Conservation (phyloP, 2,888 invertebrate species). For the Lissocephala sabroskyi region DNA sequence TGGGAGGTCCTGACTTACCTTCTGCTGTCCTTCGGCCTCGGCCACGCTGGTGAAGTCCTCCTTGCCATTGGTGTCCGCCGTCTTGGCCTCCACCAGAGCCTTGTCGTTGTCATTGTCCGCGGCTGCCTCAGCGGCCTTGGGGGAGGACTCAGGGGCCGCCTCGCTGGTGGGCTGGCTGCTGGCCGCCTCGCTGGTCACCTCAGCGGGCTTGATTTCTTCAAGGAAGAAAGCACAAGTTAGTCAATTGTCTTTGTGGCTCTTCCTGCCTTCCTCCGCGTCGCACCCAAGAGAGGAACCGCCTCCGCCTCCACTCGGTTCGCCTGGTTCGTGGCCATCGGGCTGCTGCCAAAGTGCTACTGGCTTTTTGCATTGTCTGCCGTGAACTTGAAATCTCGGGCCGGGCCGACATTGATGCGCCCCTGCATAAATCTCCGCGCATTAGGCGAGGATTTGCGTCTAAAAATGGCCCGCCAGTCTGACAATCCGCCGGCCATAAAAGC, state of each 20-base stretch:
- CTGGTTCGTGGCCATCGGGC: too few relatives aligned
- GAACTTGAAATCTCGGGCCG: too few relatives aligned
- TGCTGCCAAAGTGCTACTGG: neutral
- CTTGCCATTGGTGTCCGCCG: conserved; percentile 16
- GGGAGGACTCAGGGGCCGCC: neutral
- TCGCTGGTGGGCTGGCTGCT: conserved; percentile 3
- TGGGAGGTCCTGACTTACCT: too few relatives aligned
- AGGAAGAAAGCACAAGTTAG: neutral
- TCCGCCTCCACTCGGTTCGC: conserved; percentile 17
- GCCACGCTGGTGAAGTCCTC: conserved; percentile 33
- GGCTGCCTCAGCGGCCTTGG: conserved; percentile 3
- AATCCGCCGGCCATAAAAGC: too few relatives aligned
- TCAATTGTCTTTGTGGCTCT: neutral
- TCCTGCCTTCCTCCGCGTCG: too few relatives aligned
- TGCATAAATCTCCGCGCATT: too few relatives aligned
- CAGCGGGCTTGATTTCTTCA: conserved; percentile 40
- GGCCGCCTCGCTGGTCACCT: conserved; percentile 6
- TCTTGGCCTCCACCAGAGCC: conserved; percentile 19
- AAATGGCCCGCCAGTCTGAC: too few relatives aligned
- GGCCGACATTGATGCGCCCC: too few relatives aligned
- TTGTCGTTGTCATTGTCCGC: too few relatives aligned
- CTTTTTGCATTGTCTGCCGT: too few relatives aligned
- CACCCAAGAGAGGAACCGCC: conserved; percentile 48
- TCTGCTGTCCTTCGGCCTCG: conserved; percentile 66
- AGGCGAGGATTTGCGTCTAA: too few relatives aligned